A percentile compares a stretch with the other conserved stretches of the same genome.
These are phyloP conservation scores for Drosophila macrospina DNA, from an alignment of 2,888 invertebrate species.

Conservation along the genomic window DNA sequence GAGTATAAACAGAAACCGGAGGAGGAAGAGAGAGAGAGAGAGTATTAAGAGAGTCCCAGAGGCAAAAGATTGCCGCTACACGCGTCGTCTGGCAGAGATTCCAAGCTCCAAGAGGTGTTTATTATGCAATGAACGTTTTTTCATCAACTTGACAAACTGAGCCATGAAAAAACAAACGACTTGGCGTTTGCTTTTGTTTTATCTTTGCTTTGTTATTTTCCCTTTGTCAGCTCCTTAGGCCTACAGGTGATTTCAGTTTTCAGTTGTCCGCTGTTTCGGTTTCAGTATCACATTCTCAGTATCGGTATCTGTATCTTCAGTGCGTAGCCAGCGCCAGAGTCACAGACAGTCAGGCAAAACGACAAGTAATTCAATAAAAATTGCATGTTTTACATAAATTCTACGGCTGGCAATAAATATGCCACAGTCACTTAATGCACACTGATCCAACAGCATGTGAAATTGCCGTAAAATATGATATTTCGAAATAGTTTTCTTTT, in stretches of 20 bases:
- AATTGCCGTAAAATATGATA: slow-evolving; percentile 8
- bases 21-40: slow-evolving; percentile 15
- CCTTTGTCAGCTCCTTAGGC: slow-evolving; percentile 39
- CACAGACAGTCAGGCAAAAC: slow-evolving; percentile 29
- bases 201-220: slow-evolving; percentile 45
- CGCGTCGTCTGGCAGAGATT: slow-evolving; percentile 53
- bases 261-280: slow-evolving; percentile 23
- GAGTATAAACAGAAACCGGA: slow-evolving; percentile 33
- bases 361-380: slow-evolving; percentile 74
- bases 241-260: slow-evolving; percentile 46
- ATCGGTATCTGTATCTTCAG: slow-evolving; percentile 17
- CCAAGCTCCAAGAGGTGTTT: slow-evolving; percentile 72
- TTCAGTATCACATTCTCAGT: slow-evolving; percentile 11
- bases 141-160: slow-evolving; percentile 78
- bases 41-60: slow-evolving; percentile 26
- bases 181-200: slow-evolving; percentile 60
- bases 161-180: slow-evolving; percentile 63
- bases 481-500: neutral
- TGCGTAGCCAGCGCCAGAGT: slow-evolving; percentile 42
- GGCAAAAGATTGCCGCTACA: slow-evolving; percentile 62
- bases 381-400: slow-evolving; percentile 75
- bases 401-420: slow-evolving; percentile 49
- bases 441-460: slow-evolving; percentile 24
- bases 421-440: slow-evolving; percentile 39
- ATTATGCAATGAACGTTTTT: slow-evolving; percentile 84